Percentiles rank a stretch among this genome's conserved stretches.
Evolutionary conservation across 2,888 invertebrate species (phyloP).

Genomic region (Nomada flava): DNA sequence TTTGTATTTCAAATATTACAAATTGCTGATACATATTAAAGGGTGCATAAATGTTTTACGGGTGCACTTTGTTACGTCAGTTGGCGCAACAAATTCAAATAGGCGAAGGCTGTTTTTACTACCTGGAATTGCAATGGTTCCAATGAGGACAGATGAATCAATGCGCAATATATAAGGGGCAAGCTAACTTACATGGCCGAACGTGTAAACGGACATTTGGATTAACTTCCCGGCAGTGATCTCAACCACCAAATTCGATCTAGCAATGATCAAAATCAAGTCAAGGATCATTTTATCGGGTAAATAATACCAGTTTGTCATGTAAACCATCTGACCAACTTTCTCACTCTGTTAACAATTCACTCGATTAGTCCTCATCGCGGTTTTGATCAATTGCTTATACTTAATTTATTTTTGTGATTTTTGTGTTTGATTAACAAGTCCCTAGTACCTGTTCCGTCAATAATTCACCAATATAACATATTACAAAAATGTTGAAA

Average conservation of each 20-base stretch:
- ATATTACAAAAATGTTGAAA: conserved; percentile 63
- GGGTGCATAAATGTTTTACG: not conserved
- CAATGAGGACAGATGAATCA: not conserved
- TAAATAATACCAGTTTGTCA: conserved; percentile 76
- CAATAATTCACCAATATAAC: conserved; percentile 62
- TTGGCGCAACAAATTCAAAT: conserved; percentile 12
- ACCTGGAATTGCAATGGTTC: not conserved
- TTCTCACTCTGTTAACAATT: conserved; percentile 68
- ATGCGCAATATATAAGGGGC: not conserved
- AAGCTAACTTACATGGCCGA: conserved; percentile 59
- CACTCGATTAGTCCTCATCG: conserved; percentile 1
- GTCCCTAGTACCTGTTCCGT: conserved; percentile 57
- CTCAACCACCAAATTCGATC: conserved; percentile 65
- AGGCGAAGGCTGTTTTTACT: conserved; percentile 10
- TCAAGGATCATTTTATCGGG: conserved; percentile 66
- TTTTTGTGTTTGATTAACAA: conserved; percentile 3
- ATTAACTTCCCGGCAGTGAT: conserved; percentile 77
- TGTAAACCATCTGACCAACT: conserved; percentile 74
- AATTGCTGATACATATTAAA: not conserved
- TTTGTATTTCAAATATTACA: not conserved
- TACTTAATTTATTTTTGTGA: not conserved
- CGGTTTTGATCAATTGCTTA: not conserved
- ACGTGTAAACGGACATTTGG: conserved; percentile 73
- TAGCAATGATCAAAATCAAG: conserved; percentile 70
- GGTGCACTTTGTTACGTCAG: not conserved